Conservation (phyloP, 2,113 vertebrate species). For the Corynorhinus townsendii region DNA sequence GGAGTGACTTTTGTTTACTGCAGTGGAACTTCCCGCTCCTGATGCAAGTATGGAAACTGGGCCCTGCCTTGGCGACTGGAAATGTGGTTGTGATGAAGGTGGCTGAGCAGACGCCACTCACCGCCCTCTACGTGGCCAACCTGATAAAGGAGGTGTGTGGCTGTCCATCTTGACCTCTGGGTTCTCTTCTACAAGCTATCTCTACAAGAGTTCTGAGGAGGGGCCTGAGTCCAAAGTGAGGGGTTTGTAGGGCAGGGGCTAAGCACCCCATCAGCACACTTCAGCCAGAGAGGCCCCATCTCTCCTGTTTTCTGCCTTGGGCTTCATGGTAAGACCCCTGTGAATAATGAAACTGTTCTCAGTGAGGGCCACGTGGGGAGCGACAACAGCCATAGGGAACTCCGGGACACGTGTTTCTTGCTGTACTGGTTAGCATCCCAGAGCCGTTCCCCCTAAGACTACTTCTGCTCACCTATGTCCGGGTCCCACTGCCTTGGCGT, state of each 20-base stretch:
- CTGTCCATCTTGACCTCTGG: background rate
- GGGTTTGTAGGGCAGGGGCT: background rate
- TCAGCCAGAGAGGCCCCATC: background rate
- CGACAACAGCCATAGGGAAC: background rate
- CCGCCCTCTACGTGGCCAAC: conserved; percentile 91
- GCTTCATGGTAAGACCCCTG: background rate
- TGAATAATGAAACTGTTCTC: background rate
- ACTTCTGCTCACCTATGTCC: accelerated
- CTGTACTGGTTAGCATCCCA: background rate
- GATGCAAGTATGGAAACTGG: conserved; percentile 97
- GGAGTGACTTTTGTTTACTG: background rate
- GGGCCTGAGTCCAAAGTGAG: background rate
- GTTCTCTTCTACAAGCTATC: background rate
- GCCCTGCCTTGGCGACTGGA: conserved; percentile 94
- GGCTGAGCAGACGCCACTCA: conserved; percentile 94
- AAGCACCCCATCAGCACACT: too few relatives aligned
- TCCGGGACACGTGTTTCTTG: background rate
- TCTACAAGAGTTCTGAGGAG: background rate
- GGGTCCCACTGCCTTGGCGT: background rate
- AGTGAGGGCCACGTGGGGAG: background rate
- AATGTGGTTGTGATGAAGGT: conserved; percentile 98
- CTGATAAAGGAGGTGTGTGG: conserved; percentile 91
- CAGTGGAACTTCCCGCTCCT: conserved; percentile 97
- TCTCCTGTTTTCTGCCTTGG: background rate
- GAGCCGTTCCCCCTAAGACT: accelerated